phyloP scores from a whole-genome alignment of 1,140 invertebrate genomes.

The Zaprionus nigranus region DNA sequence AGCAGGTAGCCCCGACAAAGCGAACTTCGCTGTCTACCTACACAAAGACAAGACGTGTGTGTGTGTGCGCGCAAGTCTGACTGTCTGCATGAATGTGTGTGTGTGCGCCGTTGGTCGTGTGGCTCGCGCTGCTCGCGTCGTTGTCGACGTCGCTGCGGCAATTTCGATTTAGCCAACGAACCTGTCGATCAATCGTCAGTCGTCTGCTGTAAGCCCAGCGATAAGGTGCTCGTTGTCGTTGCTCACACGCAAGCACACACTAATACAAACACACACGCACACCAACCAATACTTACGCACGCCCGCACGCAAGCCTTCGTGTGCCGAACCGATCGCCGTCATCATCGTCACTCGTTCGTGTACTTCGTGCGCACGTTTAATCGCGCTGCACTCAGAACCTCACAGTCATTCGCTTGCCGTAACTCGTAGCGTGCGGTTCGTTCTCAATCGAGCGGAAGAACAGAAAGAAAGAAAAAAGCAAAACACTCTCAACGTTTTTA shows the following conservation, averaged over 20 bases:
- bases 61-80: slow-evolving; percentile 2
- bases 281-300: slow-evolving; percentile 11
- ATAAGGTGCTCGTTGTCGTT: slow-evolving; percentile 67
- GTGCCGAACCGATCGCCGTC: slow-evolving; percentile 33
- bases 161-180: slow-evolving; percentile 83
- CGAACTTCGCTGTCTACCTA: slow-evolving; percentile 42
- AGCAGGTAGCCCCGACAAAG: slow-evolving; percentile 47
- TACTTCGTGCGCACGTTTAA: slow-evolving; percentile 66
- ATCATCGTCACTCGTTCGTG: slow-evolving; percentile 50
- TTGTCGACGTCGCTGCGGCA: slow-evolving; percentile 52
- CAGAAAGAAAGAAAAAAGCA: slow-evolving; percentile 4
- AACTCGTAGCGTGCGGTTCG: slow-evolving; percentile 72
- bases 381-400: slow-evolving; percentile 72
- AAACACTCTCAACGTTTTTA: slow-evolving; percentile 42
- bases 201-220: slow-evolving; percentile 79
- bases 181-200: slow-evolving; percentile 84
- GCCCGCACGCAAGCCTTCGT: slow-evolving; percentile 17
- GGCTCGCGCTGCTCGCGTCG: slow-evolving; percentile 63
- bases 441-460: slow-evolving; percentile 41
- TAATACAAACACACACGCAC: slow-evolving; percentile 6
- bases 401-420: slow-evolving; percentile 70
- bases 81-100: slow-evolving; percentile 25
- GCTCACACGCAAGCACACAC: slow-evolving; percentile 21
- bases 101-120: slow-evolving; percentile 73
- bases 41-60: slow-evolving; percentile 24